Base-by-base conservation (phyloP, 37 sponge, comb jelly and placozoan species). In the Beroe ovata region DNA sequence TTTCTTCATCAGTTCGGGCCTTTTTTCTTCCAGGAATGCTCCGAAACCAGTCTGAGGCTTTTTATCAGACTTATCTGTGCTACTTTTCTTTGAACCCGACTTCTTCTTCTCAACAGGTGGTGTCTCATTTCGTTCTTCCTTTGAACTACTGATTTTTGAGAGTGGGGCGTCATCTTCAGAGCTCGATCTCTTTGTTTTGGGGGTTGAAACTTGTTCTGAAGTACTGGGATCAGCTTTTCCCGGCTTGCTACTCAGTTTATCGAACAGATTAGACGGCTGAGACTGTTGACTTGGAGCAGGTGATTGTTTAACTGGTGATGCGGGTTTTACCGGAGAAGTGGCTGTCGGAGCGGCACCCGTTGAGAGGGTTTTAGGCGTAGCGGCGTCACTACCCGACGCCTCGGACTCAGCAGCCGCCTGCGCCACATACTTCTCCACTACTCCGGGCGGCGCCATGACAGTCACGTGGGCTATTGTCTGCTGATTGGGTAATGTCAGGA, bases 391-490 rank as follows among this genome's bases (percentile, higher is more conserved):
- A 1, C 84, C 84, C 4, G 29, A 6, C 8, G 71, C 71, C 54
- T 77, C 84, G 20, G 47, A 40, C 22, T 77, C 84, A 77, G 84
- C 84, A 22, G 84, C 84, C 18, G 84, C 84, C 54, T 77, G 84
- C 21, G 84, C 84, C 41, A 77, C 84, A 25, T 42, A 77, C 54
- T 77, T 77, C 54, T 77, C 84, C 8, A 77, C 84, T 4, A 77
- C 84, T 8, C 84, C 84, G 0, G 84, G 84, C 2, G 47, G 84
- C 1, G 84, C 84, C 84, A 77, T 77, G 0, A 77, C 84, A 6
- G 84, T 77, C 54, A 77, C 84, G 28, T 77, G 84, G 47, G 84
- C 84, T 36, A 77, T 77, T 40, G 84, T 77, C 28, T 77, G 84
- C 22, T 42, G 19, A 54, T 77, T 39, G 26, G 42, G 23, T 11